phyloP scores from a whole-genome alignment of 2,113 vertebrate genomes.

The Stictonetta naevosa region DNA sequence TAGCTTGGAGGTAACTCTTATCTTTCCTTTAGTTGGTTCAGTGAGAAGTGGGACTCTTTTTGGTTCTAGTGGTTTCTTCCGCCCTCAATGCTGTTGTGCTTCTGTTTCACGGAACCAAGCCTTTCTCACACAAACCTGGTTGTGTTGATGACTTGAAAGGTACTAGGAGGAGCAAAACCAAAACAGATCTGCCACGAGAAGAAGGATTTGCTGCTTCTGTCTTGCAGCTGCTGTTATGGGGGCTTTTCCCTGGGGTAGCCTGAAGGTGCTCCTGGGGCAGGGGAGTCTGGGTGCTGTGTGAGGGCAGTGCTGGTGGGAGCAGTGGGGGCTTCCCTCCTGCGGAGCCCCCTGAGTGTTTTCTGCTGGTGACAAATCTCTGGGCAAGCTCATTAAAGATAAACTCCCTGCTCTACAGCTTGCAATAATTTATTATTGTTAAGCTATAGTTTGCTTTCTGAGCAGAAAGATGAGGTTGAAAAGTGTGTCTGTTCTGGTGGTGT shows the following conservation, averaged over 20 bases:
- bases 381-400: background rate
- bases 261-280: no score
- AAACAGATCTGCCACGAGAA: accelerated
- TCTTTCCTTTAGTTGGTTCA: background rate
- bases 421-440: background rate
- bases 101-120: background rate
- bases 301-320: no score
- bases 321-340: background rate
- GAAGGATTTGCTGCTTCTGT: background rate
- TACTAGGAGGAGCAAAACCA: background rate
- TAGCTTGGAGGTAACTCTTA: accelerated
- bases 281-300: background rate
- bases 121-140: accelerated
- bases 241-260: background rate
- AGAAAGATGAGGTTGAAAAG: background rate
- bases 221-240: background rate
- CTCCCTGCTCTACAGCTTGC: background rate
- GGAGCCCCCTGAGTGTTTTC: background rate
- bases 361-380: background rate
- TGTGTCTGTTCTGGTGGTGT: background rate
- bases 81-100: accelerated
- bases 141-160: background rate
- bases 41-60: background rate
- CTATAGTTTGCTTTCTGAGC: background rate
- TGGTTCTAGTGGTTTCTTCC: background rate